Conservation (phyloP, 2,797 vertebrate genomes). For the Hippoglossus hippoglossus region DNA sequence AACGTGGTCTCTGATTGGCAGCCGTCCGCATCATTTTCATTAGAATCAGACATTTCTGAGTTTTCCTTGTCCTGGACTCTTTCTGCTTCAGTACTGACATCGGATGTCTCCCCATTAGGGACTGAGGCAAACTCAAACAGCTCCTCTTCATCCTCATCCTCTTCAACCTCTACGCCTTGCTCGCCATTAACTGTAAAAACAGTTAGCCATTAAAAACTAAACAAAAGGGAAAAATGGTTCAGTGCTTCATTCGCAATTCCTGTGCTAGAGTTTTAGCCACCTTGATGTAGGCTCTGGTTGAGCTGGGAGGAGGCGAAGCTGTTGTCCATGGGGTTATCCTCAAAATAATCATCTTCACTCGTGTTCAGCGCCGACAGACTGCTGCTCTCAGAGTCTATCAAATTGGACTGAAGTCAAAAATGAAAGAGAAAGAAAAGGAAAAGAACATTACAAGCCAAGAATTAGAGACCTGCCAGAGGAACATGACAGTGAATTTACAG, state of each 20-base stretch:
- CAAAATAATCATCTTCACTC: slow-evolving; percentile 72
- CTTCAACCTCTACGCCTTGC: slow-evolving; percentile 40
- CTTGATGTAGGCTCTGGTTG: slow-evolving; percentile 52
- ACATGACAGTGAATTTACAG: too few species aligned
- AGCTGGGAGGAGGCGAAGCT: slow-evolving; percentile 57
- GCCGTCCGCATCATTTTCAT: slow-evolving; percentile 27
- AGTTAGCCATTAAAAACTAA: slow-evolving; percentile 1
- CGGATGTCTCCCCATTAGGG: slow-evolving; percentile 40
- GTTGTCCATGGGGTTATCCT: slow-evolving; percentile 58
- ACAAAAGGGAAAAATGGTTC: not conserved
- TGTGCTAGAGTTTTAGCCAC: slow-evolving; percentile 44
- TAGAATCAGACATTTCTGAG: slow-evolving; percentile 27
- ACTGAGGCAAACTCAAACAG: slow-evolving; percentile 74
- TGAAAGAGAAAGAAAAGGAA: not conserved
- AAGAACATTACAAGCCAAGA: not conserved
- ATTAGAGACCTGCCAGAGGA: too few species aligned
- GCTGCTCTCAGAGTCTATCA: slow-evolving; percentile 73
- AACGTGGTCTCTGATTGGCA: slow-evolving; percentile 32
- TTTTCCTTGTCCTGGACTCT: slow-evolving; percentile 45
- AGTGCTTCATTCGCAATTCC: not conserved
- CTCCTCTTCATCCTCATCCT: slow-evolving; percentile 74
- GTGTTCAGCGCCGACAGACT: slow-evolving; percentile 67
- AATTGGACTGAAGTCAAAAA: slow-evolving; percentile 57
- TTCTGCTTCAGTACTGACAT: slow-evolving; percentile 53
- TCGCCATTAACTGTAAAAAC: slow-evolving; percentile 37